A percentile compares a stretch with the other conserved stretches of the same genome.
Conservation (phyloP, 2,113 vertebrate genomes). For the Columbina picui region DNA sequence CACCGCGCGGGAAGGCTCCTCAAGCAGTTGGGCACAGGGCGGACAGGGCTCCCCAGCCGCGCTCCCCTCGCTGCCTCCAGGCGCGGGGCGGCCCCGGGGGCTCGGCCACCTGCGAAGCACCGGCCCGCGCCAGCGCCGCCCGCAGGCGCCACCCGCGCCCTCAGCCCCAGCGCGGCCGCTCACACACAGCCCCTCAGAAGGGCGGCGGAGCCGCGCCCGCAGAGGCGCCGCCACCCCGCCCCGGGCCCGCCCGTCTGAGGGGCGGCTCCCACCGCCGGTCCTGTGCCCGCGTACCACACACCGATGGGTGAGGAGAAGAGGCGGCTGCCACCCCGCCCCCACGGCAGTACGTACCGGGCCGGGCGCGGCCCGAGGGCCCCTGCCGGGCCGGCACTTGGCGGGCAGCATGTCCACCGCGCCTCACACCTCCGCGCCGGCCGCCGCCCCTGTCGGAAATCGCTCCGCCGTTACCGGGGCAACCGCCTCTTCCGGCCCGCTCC, state of each 20-base stretch:
- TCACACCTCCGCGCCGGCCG: not conserved
- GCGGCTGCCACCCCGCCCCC: too few relatives aligned
- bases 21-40: rapidly evolving
- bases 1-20: rapidly evolving
- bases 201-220: not conserved
- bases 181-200: not conserved
- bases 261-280: too few relatives aligned
- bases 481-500: conserved; percentile 55
- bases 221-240: not conserved
- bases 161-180: not conserved
- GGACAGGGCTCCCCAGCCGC: not conserved
- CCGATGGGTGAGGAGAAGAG: too few relatives aligned
- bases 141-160: not conserved
- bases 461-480: conserved; percentile 64
- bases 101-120: not conserved
- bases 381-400: conserved; percentile 65
- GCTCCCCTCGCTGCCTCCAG: not conserved
- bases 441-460: conserved; percentile 49
- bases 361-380: conserved; percentile 43
- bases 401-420: conserved; percentile 67
- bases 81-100: not conserved
- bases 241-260: not conserved
- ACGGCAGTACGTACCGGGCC: conserved; percentile 39
- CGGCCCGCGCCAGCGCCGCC: not conserved
- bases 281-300: rapidly evolving